Conservation (phyloP, 2,888 invertebrate species). For the Siphlonurus alternatus region DNA sequence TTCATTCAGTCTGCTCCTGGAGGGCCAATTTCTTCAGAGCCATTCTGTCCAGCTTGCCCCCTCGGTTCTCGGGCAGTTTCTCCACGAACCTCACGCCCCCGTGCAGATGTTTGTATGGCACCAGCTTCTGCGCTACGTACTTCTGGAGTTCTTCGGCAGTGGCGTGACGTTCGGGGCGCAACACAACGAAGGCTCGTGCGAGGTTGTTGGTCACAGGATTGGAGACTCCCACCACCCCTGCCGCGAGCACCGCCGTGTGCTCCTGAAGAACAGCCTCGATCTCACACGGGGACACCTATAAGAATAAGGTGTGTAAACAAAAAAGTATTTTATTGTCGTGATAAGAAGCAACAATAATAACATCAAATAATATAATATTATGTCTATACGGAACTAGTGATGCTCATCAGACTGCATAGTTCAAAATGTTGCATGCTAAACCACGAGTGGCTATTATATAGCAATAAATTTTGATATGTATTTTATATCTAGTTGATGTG, state of each 20-base stretch:
- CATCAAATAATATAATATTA: no score
- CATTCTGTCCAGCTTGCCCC: not conserved
- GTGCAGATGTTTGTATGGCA: not conserved
- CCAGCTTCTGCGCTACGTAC: not conserved
- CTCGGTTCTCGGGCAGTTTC: not conserved
- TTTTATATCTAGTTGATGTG: no score
- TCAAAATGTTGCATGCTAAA: no score
- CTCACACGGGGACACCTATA: conserved; percentile 4
- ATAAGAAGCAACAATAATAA: no score
- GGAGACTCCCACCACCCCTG: conserved; percentile 5
- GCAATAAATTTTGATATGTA: no score
- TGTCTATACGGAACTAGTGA: no score
- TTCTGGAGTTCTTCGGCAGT: not conserved
- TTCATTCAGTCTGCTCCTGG: no score
- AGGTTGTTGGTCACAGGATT: not conserved
- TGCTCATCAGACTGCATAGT: no score
- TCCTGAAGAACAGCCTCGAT: conserved; percentile 2
- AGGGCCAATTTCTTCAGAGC: not conserved
- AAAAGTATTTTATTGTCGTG: no score
- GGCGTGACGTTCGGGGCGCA: not conserved
- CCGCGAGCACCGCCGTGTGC: not conserved
- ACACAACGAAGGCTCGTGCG: conserved; percentile 4
- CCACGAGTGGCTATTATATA: no score
- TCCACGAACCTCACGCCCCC: not conserved
- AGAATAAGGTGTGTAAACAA: no score